Percentiles rank a stretch among this genome's conserved stretches.
These are phyloP conservation scores for Drepana falcataria DNA, from an alignment of 2,888 invertebrate genomes.

Conservation along the genomic window DNA sequence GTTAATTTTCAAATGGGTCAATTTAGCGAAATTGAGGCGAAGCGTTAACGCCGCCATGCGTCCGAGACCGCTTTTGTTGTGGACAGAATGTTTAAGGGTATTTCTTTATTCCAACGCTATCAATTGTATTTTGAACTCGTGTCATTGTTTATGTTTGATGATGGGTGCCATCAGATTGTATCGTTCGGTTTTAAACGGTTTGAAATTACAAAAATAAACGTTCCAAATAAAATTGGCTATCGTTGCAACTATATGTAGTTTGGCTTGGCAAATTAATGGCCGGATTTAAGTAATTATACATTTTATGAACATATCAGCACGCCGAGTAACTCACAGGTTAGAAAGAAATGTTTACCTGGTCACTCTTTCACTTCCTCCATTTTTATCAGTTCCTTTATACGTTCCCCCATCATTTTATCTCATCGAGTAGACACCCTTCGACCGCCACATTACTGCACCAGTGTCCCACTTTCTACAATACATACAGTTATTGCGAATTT, in stretches of 20 bases:
- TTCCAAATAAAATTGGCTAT: too few relatives aligned
- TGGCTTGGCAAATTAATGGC: too few relatives aligned
- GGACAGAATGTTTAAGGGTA: constrained; percentile 28
- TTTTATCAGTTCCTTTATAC: too few relatives aligned
- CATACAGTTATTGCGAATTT: neutral
- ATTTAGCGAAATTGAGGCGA: constrained; percentile 67
- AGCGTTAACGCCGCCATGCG: constrained; percentile 33
- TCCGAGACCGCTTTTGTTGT: constrained; percentile 42
- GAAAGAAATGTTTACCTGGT: too few relatives aligned
- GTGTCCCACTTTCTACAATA: neutral
- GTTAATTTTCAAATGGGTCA: constrained; percentile 70
- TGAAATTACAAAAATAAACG: constrained; percentile 8
- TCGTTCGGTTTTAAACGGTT: constrained; percentile 17
- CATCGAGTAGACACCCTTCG: too few relatives aligned
- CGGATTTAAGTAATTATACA: too few relatives aligned
- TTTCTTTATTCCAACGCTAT: constrained; percentile 35
- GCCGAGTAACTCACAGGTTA: too few relatives aligned
- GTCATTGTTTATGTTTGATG: constrained; percentile 40
- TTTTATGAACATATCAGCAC: too few relatives aligned
- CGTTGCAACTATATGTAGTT: too few relatives aligned
- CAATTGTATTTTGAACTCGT: constrained; percentile 32
- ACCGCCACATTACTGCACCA: too few relatives aligned
- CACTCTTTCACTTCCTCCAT: too few relatives aligned
- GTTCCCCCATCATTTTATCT: too few relatives aligned
- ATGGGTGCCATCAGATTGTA: constrained; percentile 35